These are phyloP conservation scores for Anseranas semipalmata DNA, from an alignment of 2,113 vertebrate genomes.

Conservation along the genomic window DNA sequence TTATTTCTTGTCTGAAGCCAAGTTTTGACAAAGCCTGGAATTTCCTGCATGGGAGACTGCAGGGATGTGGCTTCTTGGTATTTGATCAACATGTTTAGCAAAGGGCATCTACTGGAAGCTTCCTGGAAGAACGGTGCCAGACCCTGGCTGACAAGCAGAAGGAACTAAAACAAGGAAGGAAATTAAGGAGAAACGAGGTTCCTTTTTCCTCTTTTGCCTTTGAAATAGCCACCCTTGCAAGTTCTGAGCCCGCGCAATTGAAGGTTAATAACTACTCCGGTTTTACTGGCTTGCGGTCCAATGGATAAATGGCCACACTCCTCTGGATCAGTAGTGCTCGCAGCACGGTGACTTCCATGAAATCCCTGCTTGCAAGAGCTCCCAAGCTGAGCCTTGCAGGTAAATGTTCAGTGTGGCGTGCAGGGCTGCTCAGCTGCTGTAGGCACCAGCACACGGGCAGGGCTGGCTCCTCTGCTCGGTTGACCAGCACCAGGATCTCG, in stretches of 20 bases:
- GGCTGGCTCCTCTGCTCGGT: neutral
- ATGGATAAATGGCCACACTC: neutral
- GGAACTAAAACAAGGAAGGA: neutral
- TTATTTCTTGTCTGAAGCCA: conserved; percentile 8
- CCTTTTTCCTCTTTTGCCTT: neutral
- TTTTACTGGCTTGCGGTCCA: neutral
- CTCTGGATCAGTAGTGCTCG: neutral
- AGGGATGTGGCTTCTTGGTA: neutral
- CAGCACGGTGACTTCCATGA: neutral
- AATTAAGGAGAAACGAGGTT: neutral
- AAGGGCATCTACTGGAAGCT: neutral
- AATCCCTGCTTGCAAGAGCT: neutral
- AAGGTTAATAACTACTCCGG: neutral
- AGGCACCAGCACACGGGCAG: neutral
- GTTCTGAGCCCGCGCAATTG: neutral
- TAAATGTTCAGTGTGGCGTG: rapidly evolving
- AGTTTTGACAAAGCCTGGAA: neutral
- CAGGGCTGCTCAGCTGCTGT: neutral
- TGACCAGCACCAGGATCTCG: neutral
- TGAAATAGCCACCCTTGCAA: neutral
- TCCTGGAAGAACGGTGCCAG: neutral
- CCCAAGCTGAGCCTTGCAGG: neutral
- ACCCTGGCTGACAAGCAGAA: neutral
- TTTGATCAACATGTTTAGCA: neutral
- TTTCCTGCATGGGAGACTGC: neutral